Conservation (phyloP, 1,140 invertebrate species). For the Mylabris phalerata region DNA sequence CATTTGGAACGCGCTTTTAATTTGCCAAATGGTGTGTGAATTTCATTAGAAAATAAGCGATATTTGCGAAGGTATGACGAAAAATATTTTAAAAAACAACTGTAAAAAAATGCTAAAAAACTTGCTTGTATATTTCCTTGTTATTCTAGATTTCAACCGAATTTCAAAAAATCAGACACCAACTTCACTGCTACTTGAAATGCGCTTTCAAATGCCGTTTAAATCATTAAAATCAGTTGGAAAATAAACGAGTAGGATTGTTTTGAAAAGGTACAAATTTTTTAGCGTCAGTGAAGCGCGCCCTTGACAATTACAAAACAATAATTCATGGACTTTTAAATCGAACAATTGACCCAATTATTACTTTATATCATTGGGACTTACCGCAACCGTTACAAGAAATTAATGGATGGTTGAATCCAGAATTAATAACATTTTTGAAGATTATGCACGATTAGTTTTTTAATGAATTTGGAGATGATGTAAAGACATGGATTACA, state of each 20-base stretch:
- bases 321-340: conserved; percentile 44
- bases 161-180: too few species aligned
- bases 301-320: conserved; percentile 47
- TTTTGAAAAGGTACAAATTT: too few species aligned
- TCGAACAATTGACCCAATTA: conserved; percentile 39
- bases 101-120: conserved; percentile 41
- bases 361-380: conserved; percentile 36
- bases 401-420: conserved; percentile 48
- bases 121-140: conserved; percentile 46
- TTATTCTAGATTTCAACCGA: conserved; percentile 38
- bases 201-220: too few species aligned
- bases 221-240: too few species aligned
- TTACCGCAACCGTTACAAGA: conserved; percentile 40
- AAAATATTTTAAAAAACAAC: too few species aligned
- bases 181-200: too few species aligned
- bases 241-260: too few species aligned
- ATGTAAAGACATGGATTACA: conserved; percentile 47
- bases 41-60: too few species aligned
- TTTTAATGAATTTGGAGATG: conserved; percentile 29
- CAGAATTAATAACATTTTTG: conserved; percentile 35
- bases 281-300: too few species aligned
- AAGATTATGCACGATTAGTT: conserved; percentile 35
- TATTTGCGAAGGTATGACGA: too few species aligned
- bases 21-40: too few species aligned
- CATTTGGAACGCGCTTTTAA: too few species aligned